These are phyloP conservation scores for Hippoglossus hippoglossus DNA, from an alignment of 2,797 vertebrate species.

Conservation along the genomic window DNA sequence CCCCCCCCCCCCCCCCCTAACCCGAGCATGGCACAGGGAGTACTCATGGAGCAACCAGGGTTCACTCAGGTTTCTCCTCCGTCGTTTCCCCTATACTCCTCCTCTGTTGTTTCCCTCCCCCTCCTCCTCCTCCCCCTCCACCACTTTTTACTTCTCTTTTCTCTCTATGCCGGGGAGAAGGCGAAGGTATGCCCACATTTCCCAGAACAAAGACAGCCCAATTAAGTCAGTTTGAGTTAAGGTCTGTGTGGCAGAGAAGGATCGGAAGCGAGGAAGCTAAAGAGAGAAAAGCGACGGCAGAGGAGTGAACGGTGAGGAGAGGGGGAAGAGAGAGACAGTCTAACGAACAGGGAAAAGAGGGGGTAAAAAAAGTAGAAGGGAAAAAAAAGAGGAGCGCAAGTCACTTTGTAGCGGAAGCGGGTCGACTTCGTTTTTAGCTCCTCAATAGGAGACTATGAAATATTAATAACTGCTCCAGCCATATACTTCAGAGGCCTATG, in stretches of 20 bases:
- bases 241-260: constrained; percentile 77
- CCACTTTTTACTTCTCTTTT: constrained; percentile 44
- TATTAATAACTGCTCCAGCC: constrained; percentile 87
- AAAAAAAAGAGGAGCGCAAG: constrained; percentile 63
- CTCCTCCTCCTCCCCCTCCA: constrained; percentile 45
- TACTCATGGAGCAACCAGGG: constrained; percentile 41
- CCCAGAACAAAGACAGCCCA: constrained; percentile 86
- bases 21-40: constrained; percentile 45
- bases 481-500: constrained; percentile 85
- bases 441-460: constrained; percentile 87
- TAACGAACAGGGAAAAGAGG: constrained; percentile 66
- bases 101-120: constrained; percentile 2
- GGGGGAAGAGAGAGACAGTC: constrained; percentile 64
- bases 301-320: constrained; percentile 51
- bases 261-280: constrained; percentile 69
- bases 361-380: constrained; percentile 59
- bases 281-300: constrained; percentile 44
- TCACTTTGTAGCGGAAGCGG: constrained; percentile 84
- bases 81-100: constrained; percentile 16
- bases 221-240: constrained; percentile 88
- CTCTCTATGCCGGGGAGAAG: constrained; percentile 61
- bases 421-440: constrained; percentile 83
- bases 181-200: constrained; percentile 82
- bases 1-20: constrained; percentile 19
- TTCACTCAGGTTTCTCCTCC: constrained; percentile 64